These are phyloP conservation scores for Netelia melanura DNA, from an alignment of 2,888 invertebrate species.

Conservation along the genomic window DNA sequence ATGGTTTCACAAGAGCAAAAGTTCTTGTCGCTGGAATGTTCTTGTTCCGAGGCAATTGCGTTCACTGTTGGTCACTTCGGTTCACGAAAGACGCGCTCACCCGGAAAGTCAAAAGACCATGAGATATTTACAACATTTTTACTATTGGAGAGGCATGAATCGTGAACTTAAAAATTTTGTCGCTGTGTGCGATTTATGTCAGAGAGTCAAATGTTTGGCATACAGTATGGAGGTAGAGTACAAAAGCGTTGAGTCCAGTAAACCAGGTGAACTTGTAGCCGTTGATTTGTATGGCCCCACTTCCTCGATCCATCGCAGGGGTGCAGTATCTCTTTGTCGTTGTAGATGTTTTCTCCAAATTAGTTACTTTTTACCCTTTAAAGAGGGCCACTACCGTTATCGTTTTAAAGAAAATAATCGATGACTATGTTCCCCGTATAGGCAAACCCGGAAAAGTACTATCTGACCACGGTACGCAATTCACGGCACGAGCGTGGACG, in stretches of 20 bases:
- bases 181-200: slow-evolving; percentile 21
- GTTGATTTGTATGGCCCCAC: slow-evolving; percentile 68
- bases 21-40: slow-evolving; percentile 1
- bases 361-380: slow-evolving; percentile 54
- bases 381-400: slow-evolving; percentile 47
- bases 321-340: slow-evolving; percentile 63
- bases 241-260: slow-evolving; percentile 11
- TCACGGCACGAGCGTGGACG: slow-evolving; percentile 52
- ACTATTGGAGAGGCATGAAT: slow-evolving; percentile 15
- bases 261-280: slow-evolving; percentile 54
- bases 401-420: slow-evolving; percentile 39
- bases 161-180: slow-evolving; percentile 8
- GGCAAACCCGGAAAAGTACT: slow-evolving; percentile 52
- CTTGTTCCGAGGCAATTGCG: not conserved
- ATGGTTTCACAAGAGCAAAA: not conserved
- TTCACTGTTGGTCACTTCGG: not conserved
- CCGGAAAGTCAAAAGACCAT: slow-evolving; percentile 12
- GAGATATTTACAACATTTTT: not conserved
- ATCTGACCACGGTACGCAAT: slow-evolving; percentile 61
- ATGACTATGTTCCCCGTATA: slow-evolving; percentile 37
- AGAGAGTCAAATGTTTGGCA: slow-evolving; percentile 58
- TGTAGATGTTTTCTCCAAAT: slow-evolving; percentile 57
- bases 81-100: slow-evolving; percentile 18
- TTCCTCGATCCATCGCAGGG: slow-evolving; percentile 48
- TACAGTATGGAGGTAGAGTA: slow-evolving; percentile 57